phyloP scores from a whole-genome alignment of 2,797 vertebrate species.

The Microhierax caerulescens region DNA sequence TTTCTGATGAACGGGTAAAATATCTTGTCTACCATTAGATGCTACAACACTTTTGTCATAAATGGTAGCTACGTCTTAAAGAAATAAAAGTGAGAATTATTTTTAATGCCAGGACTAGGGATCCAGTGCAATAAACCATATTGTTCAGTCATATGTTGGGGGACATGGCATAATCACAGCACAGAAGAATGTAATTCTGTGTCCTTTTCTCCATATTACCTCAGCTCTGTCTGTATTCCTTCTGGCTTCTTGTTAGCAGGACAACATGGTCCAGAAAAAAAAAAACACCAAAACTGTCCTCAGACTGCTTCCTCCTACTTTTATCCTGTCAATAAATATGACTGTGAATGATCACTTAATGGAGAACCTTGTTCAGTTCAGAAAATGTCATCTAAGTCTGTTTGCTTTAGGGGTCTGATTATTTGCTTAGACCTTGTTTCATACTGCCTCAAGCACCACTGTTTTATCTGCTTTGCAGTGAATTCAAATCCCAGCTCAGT shows the following conservation, averaged over 20 bases:
- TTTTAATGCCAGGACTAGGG: neutral
- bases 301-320: neutral
- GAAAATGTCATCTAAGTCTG: constrained; percentile 38
- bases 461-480: constrained; percentile 35
- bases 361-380: constrained; percentile 1
- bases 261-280: neutral
- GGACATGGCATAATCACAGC: neutral
- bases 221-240: neutral
- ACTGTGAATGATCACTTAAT: constrained; percentile 40
- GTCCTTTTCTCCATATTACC: neutral
- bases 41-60: neutral
- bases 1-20: neutral
- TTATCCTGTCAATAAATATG: constrained; percentile 22
- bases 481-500: constrained; percentile 43
- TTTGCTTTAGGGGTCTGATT: constrained; percentile 44
- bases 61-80: neutral
- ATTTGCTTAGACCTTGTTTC: constrained; percentile 55
- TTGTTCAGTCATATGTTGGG: neutral
- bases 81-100: neutral
- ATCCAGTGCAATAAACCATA: neutral
- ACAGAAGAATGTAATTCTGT: neutral
- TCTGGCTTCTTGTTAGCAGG: neutral
- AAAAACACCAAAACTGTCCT: too few species aligned
- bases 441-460: constrained; percentile 25
- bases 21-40: neutral